Percentiles rank a stretch among this genome's conserved stretches.
Evolutionary conservation across 2,797 vertebrate species (phyloP).

Genomic region (Eurystomus glaucurus): DNA sequence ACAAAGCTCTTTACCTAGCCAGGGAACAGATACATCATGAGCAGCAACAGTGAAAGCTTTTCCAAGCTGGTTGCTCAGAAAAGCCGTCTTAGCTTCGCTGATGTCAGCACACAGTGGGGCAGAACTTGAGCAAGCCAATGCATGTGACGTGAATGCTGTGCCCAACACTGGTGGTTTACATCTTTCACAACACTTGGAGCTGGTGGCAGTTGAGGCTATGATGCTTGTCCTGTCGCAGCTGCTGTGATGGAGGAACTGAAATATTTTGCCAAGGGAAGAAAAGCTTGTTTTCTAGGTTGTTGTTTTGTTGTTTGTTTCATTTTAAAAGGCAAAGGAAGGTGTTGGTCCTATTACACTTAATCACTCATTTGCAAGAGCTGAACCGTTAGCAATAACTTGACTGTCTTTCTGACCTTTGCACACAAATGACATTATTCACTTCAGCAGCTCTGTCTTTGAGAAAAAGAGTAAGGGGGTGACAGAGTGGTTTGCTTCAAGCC

Average conservation of each 20-base stretch:
- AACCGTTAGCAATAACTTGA: not conserved
- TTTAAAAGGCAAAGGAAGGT: not conserved
- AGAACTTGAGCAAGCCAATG: not conserved
- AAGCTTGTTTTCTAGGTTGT: not conserved
- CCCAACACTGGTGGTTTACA: fast-evolving
- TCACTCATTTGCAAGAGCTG: not conserved
- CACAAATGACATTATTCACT: not conserved
- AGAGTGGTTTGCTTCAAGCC: not conserved
- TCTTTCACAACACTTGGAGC: not conserved
- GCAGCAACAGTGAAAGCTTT: not conserved
- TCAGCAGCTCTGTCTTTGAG: not conserved
- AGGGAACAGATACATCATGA: not conserved
- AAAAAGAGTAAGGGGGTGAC: not conserved
- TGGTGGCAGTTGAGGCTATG: not conserved
- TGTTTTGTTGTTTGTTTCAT: not conserved
- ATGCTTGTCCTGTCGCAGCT: not conserved
- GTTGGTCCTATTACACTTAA: not conserved
- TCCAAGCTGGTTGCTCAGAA: not conserved
- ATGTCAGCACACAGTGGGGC: not conserved
- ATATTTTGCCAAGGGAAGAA: not conserved
- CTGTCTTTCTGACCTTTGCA: not conserved
- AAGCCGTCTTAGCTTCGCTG: not conserved
- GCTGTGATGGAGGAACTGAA: not conserved
- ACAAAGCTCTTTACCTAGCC: not conserved
- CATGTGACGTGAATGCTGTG: not conserved